phyloP scores from a whole-genome alignment of 2,888 invertebrate species.

The Eupithecia centaureata region DNA sequence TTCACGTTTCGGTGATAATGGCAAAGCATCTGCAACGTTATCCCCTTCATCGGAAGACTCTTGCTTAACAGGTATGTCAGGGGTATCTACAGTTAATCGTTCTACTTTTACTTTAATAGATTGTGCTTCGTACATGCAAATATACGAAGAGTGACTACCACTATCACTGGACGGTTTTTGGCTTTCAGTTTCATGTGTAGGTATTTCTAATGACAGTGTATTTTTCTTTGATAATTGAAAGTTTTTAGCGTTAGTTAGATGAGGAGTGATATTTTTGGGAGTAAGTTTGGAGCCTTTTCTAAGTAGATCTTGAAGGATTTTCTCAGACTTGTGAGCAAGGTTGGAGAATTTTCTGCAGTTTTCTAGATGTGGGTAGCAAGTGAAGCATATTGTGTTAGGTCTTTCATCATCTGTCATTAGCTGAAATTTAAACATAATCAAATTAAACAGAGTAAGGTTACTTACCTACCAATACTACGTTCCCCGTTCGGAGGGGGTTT shows the following conservation, averaged over 20 bases:
- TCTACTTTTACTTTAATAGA: constrained; percentile 4
- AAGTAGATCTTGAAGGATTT: background rate
- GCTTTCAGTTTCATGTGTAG: background rate
- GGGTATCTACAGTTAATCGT: background rate
- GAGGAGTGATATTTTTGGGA: background rate
- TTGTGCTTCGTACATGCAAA: background rate
- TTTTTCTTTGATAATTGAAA: background rate
- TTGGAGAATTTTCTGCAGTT: constrained; percentile 19
- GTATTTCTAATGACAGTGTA: constrained; percentile 1
- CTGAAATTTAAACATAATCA: constrained; percentile 7
- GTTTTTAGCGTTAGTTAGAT: background rate
- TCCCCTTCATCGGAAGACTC: constrained; percentile 4
- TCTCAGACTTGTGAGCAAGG: constrained; percentile 11
- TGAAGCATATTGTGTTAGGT: constrained; percentile 17
- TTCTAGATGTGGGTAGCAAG: constrained; percentile 15
- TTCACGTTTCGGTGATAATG: background rate
- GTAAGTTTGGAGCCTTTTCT: constrained; percentile 3
- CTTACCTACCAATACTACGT: too few species aligned
- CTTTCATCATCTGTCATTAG: constrained; percentile 3
- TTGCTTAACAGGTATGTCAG: background rate
- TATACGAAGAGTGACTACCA: background rate
- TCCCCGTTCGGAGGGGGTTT: too few species aligned
- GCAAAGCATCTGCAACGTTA: background rate
- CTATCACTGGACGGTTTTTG: background rate
- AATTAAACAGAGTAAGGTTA: background rate